These are phyloP conservation scores for Myrmophylax atrothorax DNA, from an alignment of 2,113 vertebrate species.

Conservation along the genomic window DNA sequence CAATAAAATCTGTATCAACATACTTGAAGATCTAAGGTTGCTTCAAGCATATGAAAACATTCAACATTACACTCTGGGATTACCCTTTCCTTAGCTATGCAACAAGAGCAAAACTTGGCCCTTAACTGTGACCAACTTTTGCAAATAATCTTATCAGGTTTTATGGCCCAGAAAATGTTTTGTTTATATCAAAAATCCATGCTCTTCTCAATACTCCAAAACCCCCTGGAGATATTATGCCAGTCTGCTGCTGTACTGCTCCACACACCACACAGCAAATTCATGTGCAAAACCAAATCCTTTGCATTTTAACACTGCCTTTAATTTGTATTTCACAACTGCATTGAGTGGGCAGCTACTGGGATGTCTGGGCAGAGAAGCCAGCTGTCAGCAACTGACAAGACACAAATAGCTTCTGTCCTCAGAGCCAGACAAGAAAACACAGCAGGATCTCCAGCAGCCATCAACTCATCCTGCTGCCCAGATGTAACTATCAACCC, in stretches of 20 bases:
- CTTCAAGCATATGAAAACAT: not conserved
- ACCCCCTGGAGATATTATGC: not conserved
- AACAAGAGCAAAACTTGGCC: not conserved
- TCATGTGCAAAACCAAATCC: not conserved
- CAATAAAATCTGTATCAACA: not conserved
- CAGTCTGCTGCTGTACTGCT: not conserved
- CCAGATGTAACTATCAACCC: not conserved
- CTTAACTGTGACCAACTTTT: not conserved
- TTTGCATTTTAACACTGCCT: not conserved
- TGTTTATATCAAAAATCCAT: not conserved
- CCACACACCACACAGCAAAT: not conserved
- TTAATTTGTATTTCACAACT: not conserved
- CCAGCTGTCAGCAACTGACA: not conserved
- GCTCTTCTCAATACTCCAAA: not conserved
- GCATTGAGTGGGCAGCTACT: not conserved
- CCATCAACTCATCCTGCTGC: fast-evolving
- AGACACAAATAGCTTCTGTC: not conserved
- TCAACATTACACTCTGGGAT: not conserved
- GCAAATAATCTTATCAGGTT: not conserved
- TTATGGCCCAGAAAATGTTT: not conserved
- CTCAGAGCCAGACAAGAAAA: not conserved
- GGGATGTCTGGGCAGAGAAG: not conserved
- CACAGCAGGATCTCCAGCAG: not conserved
- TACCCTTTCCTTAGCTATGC: not conserved
- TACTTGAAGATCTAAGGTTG: not conserved